Base-by-base conservation (phyloP, 2,113 vertebrate species). In the Elachura formosa region DNA sequence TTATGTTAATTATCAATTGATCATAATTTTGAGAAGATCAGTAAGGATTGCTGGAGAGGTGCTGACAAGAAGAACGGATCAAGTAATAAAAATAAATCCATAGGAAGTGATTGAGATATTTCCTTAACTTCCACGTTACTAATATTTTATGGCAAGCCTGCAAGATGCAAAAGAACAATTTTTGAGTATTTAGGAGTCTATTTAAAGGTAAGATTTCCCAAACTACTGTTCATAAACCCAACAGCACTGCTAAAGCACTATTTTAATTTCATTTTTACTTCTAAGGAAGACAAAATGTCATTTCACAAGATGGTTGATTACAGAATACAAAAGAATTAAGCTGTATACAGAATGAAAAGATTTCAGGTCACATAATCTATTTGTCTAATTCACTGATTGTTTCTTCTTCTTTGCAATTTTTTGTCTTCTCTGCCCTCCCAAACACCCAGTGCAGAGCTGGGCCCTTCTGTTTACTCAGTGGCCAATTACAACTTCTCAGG, bases 401-500 rank as follows among this genome's bases (percentile, higher is more conserved):
- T 81, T 49, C 31, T 72, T 45, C 17, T 58, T 40, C 31, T 76
- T 58, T 59, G 33, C 2, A 17, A 58, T 62, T 61, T 61, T 49
- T 21, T 11, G 12, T 12, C 23, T 55, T 19, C 22, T 45, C n/a
- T 54, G 15, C 40, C 52, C 33, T 89, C 49, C 58, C 41, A 34
- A 31, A 51, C 5, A 56, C 26, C 54, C 55, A 10, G 12, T 1
- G 36, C 3, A 4, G 36, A 56, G 29, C 49, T 58, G 41, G 33
- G 49, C 25, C 31, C 33, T 87, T 82, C 52, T 82, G 56, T 95
- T 89, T 83, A 87, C 63, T 71, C 72, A 83, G 76, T 7, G 46
- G 71, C 80, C 87, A 90, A 85, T 84, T 93, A 89, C 80, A 90
- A 66, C 49, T 90, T 67, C 85, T 87, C 93, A 77, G 92, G 73